Base-by-base conservation (phyloP, 2,113 vertebrate species). In the Heterochromis multidens region DNA sequence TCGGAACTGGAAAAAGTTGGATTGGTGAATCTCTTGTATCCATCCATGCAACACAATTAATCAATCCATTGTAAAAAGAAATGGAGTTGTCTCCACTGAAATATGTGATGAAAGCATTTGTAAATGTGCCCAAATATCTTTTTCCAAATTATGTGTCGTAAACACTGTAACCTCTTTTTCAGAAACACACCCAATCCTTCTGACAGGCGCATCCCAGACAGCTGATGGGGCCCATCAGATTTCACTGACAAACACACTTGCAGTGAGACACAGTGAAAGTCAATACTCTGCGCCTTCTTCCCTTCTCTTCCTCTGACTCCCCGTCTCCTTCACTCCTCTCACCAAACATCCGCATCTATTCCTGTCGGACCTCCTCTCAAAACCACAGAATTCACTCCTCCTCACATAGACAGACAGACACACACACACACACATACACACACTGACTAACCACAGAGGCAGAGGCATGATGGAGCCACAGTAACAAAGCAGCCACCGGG, bases 161-260 rank as follows among this genome's bases (percentile, higher is more conserved):
- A 60, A 40, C 74, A 78, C 29, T 79, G 35, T 84, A 37, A 81
- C 59, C 11, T 78, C 31, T 79, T 65, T 80, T 83, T 70, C 65
- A 35, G 35, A 63, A 35, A 77, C 70, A 74, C 59, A 88, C 81
- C 80, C 90, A 80, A 57, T 14, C 52, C 62, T 59, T 86, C 83
- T 91, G 95, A 95, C 93, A 95, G 94, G 94, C 94, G 58, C 87
- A 93, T 96, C 95, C 96, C 95, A 93, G 95, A 97, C 97, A 97
- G 97, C 96, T 97, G 97, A 98, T 97, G 96, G 96, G 96, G 94
- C 46, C 62, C 89, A 92, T 97, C 96, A 35, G 96, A 96, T 98
- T 98, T 97, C 97, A 96, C 96, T 95, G 95, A 97, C 97, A 97
- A 97, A 97, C 94, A 96, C 96, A 97, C 98, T 96, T 94, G 92